Evolutionary conservation across 2,797 vertebrate species (phyloP), one percentile per base, ranked within the genome.

Genomic region (Catostomus latipinnis): DNA sequence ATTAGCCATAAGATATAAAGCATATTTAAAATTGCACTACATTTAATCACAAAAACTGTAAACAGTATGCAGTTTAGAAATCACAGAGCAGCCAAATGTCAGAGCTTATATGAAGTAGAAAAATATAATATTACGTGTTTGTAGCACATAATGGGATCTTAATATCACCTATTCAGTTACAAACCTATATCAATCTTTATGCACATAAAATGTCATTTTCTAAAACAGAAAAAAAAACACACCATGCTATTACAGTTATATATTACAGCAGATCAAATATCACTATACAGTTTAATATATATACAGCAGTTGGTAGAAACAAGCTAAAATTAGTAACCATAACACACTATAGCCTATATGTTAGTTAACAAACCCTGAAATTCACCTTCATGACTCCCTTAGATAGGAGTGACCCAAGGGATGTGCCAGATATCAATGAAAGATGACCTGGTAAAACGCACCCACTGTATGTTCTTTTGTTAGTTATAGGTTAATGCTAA

Each of bases 221-320:
- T 9, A 56, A 66, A 53, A 66, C 50, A 81, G 16, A 10, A 65
- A 43, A n/a, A n/a, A 57, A 56, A 18, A 66, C 18, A 22, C 56
- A 46, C 2, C 53, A 48, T 45, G 74, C 22, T 18, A 71, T 60
- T 75, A 81, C 49, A 83, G 91, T 86, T 85, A 92, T 91, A 88
- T 90, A 92, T 90, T 84, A 76, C 88, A 93, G 88, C 34, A 93
- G 87, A 90, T 91, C 81, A 83, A 61, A 60, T 78, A 57, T 75
- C n/a, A 52, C 34, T 73, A 43, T 81, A 72, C 72, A 79, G 81
- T 72, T 81, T 10, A 13, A 61, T 73, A 78, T 22, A 22, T 22
- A 22, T 22, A 22, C 76, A 87, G 79, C 81, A 89, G 71, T 80
- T 81, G 22, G 72, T 74, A 83, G 69, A 82, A 58, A 57, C 5